These are phyloP conservation scores for Eleutherodactylus coqui DNA, from an alignment of 2,797 vertebrate genomes.

Conservation along the genomic window DNA sequence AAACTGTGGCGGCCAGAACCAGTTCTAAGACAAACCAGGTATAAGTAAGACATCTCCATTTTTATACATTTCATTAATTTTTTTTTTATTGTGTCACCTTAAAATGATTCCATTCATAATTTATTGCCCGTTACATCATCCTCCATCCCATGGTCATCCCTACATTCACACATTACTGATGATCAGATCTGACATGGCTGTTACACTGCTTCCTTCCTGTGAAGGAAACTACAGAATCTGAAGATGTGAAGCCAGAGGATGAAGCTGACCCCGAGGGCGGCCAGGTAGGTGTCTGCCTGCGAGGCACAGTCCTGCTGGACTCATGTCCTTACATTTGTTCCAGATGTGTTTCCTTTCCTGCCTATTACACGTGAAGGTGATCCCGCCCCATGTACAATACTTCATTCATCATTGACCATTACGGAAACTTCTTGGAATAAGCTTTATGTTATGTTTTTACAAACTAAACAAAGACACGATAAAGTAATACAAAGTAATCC, in stretches of 20 bases:
- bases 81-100: not conserved
- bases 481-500: not conserved
- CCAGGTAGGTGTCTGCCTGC: slow-evolving; percentile 69
- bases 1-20: not conserved
- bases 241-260: slow-evolving; percentile 70
- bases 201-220: slow-evolving; percentile 67
- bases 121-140: slow-evolving; percentile 6
- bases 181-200: slow-evolving; percentile 30
- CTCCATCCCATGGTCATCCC: not conserved
- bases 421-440: slow-evolving; percentile 14
- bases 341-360: slow-evolving; percentile 4
- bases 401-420: not conserved
- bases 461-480: not conserved
- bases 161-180: not conserved
- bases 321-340: slow-evolving; percentile 19
- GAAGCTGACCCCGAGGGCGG: slow-evolving; percentile 70
- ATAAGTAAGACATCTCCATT: not conserved
- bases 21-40: not conserved
- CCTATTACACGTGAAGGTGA: slow-evolving; percentile 13
- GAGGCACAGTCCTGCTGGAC: slow-evolving; percentile 19
- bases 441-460: not conserved
- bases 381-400: not conserved
- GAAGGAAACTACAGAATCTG: slow-evolving; percentile 72
- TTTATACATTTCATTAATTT: not conserved
- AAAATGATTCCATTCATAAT: not conserved